Base-by-base conservation (phyloP, 2,797 vertebrate genomes). In the Notolabrus celidotus region DNA sequence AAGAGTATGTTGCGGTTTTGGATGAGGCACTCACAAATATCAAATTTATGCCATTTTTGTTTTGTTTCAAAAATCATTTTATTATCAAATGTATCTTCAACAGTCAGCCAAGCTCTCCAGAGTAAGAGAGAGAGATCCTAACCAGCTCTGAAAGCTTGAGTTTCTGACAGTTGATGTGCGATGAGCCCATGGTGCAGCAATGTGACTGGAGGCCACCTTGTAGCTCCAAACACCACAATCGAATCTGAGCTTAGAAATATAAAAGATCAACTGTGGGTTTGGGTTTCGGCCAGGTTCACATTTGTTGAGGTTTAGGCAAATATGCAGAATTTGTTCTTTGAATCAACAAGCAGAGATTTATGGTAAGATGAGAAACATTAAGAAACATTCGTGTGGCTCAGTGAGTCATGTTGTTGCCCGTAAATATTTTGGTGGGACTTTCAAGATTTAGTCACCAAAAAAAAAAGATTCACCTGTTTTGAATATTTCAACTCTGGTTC, bases 101-200 rank as follows among this genome's bases (percentile, higher is more conserved):
- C 41, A 25, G 51, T 22, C 14, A 5, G 76, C 77, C 54, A 80
- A n/a, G 51, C 57, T 33, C 56, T 69, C 57, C 31, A 16, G 23
- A 42, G 36, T 47, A 38, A 49, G 68, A 53, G 27, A 51, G 67
- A 49, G 38, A 67, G 74, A 79, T 74, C 60, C 71, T 53, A 74
- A 77, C 46, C 69, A 43, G 72, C 69, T 72, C 47, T 67, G 57
- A 60, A 74, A 80, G 59, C 45, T 42, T 79, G 68, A 62, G 54
- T 50, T 41, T 68, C 67, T 77, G 63, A 80, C 46, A 7, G 27
- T 29, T 71, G 55, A 56, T 74, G 47, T 50, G 50, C 59, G 69
- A 19, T 31, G 42, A 72, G 52, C 58, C 57, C 31, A 42, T 20
- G 63, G 54, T 64, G 56, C 59, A 72, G 17, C 54, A 51, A 68